Evolutionary conservation across 2,797 vertebrate species (phyloP).

Genomic region (Sebastes jordani): DNA sequence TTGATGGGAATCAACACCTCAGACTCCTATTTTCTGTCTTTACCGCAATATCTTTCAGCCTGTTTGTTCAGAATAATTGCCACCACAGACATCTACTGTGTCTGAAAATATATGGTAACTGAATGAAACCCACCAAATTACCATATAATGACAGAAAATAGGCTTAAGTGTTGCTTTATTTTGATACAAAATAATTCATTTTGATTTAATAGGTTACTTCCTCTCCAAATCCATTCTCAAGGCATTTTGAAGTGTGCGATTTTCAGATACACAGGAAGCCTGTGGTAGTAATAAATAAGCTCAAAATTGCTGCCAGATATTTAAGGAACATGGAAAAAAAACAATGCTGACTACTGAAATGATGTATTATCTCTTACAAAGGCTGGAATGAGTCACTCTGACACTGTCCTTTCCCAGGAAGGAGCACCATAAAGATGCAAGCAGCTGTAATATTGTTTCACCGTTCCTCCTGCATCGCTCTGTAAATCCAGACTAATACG

Average conservation of each 20-base stretch:
- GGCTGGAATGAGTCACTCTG: background rate
- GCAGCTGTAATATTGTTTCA: constrained; percentile 15
- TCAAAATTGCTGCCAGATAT: constrained; percentile 40
- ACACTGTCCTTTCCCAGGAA: constrained; percentile 10
- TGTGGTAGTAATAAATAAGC: constrained; percentile 30
- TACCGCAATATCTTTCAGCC: constrained; percentile 13
- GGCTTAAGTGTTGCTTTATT: constrained; percentile 27
- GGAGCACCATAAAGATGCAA: constrained; percentile 6
- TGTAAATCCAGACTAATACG: background rate
- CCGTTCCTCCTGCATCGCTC: background rate
- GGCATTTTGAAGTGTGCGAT: constrained; percentile 21
- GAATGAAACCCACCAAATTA: constrained; percentile 4
- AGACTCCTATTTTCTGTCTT: constrained; percentile 33
- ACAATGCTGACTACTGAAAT: constrained; percentile 2
- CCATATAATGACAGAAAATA: background rate
- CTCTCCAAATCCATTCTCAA: constrained; percentile 14
- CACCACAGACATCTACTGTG: background rate
- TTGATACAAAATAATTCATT: constrained; percentile 29
- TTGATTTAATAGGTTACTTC: constrained; percentile 17
- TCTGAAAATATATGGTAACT: constrained; percentile 11
- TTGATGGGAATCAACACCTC: constrained; percentile 53
- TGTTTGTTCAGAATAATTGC: constrained; percentile 20
- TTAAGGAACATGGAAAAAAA: constrained; percentile 29
- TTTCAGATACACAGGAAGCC: constrained; percentile 35
- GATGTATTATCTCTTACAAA: constrained; percentile 1